Evolutionary conservation across 2,113 vertebrate species (phyloP).

Genomic region (Elephas maximus): DNA sequence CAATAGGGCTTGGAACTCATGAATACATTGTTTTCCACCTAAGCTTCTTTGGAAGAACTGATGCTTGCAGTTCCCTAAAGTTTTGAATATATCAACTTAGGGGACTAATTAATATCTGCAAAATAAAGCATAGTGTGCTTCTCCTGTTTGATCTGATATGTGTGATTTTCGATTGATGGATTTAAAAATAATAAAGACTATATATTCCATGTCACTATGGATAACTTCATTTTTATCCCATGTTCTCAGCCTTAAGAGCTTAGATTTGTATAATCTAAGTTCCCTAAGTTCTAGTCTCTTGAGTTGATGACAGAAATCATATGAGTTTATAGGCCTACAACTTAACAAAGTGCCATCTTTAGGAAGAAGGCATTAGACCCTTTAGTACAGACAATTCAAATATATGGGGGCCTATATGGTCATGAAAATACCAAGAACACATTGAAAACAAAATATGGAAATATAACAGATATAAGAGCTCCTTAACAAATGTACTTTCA

Average conservation of each 20-base stretch:
- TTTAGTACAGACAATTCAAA: slow-evolving; percentile 36
- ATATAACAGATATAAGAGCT: not conserved
- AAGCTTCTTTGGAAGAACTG: slow-evolving; percentile 47
- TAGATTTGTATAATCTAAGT: slow-evolving; percentile 51
- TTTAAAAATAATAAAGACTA: slow-evolving; percentile 74
- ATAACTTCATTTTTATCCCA: slow-evolving; percentile 68
- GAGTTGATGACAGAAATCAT: slow-evolving; percentile 8
- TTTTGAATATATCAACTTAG: slow-evolving; percentile 59
- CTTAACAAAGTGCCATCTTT: slow-evolving; percentile 11
- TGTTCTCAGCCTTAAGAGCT: slow-evolving; percentile 40
- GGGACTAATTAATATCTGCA: slow-evolving; percentile 55
- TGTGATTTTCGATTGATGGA: slow-evolving; percentile 68
- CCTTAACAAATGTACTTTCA: slow-evolving; percentile 51
- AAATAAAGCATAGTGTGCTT: slow-evolving; percentile 76
- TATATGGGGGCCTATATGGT: not conserved
- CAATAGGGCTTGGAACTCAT: slow-evolving; percentile 47
- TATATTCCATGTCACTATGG: slow-evolving; percentile 61
- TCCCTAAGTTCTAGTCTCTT: slow-evolving; percentile 50
- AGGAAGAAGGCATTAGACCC: slow-evolving; percentile 23
- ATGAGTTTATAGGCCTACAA: slow-evolving; percentile 19
- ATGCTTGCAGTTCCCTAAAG: slow-evolving; percentile 71
- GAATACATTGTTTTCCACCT: slow-evolving; percentile 58
- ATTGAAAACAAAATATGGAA: slow-evolving; percentile 60
- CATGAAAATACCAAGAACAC: slow-evolving; percentile 57
- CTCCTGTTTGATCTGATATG: slow-evolving; percentile 67